phyloP scores from a whole-genome alignment of 2,113 vertebrate genomes.

The Phodopus roborovskii region DNA sequence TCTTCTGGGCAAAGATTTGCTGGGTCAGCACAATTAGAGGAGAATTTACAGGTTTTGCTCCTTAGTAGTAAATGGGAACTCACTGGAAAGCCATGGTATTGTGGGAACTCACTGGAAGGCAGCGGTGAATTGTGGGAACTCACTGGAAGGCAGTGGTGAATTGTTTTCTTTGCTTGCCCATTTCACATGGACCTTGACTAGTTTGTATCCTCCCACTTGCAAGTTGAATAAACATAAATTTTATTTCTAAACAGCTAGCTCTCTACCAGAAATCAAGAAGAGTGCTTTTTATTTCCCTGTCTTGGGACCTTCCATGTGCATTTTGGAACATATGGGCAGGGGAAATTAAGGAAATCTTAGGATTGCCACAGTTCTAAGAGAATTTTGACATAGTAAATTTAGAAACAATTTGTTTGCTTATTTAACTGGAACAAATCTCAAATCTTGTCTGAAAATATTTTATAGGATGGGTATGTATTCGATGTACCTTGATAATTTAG shows the following conservation, averaged over 20 bases:
- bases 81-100: constrained; percentile 33
- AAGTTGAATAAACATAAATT: constrained; percentile 43
- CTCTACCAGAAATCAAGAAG: constrained; percentile 68
- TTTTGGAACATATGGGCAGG: constrained; percentile 66
- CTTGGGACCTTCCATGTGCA: constrained; percentile 69
- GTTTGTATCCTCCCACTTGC: constrained; percentile 68
- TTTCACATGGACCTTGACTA: constrained; percentile 63
- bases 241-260: constrained; percentile 79
- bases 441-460: constrained; percentile 62
- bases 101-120: background rate
- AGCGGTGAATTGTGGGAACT: background rate
- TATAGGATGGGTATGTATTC: constrained; percentile 41
- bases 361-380: constrained; percentile 42
- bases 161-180: background rate
- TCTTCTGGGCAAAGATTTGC: constrained; percentile 69
- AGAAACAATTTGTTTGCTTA: constrained; percentile 59
- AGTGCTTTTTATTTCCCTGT: constrained; percentile 71
- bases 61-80: constrained; percentile 60
- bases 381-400: constrained; percentile 32
- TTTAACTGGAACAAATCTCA: constrained; percentile 34
- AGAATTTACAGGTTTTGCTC: constrained; percentile 69
- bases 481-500: constrained; percentile 48
- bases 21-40: constrained; percentile 67
- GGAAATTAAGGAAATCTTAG: constrained; percentile 49
- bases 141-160: background rate